phyloP scores from a whole-genome alignment of 1,140 invertebrate species.

The Aphelinus atriplicis region DNA sequence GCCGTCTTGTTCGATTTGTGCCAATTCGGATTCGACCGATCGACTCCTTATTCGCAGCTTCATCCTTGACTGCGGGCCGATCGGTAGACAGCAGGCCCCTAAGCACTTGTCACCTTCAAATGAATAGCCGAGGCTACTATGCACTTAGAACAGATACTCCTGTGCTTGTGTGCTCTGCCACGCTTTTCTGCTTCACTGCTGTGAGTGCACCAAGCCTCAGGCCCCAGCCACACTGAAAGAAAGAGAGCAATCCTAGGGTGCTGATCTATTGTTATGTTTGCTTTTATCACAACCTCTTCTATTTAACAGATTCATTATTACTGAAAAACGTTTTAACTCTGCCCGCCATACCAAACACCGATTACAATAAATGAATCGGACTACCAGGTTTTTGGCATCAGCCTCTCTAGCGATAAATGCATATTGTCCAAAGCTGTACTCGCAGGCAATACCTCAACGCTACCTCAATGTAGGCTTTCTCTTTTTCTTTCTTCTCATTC shows the following conservation, averaged over 20 bases:
- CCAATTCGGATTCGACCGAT: constrained; percentile 7
- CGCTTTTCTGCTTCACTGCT: constrained; percentile 8
- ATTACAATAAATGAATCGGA: constrained; percentile 55
- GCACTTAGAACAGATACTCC: constrained; percentile 4
- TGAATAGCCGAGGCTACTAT: constrained; percentile 16
- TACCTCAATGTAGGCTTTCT: constrained; percentile 51
- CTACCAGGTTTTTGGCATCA: constrained; percentile 49
- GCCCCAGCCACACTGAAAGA: constrained; percentile 4
- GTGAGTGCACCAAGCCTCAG: constrained; percentile 12
- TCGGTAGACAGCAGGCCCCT: background rate
- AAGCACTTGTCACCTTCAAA: constrained; percentile 11
- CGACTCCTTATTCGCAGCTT: constrained; percentile 8
- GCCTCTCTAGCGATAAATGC: constrained; percentile 47
- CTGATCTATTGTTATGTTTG: background rate
- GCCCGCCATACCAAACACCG: constrained; percentile 9
- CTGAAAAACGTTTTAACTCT: background rate
- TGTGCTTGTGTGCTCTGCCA: background rate
- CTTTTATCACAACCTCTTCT: too few relatives aligned
- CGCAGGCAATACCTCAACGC: constrained; percentile 43
- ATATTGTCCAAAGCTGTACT: constrained; percentile 47
- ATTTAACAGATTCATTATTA: too few relatives aligned
- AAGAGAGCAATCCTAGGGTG: constrained; percentile 11
- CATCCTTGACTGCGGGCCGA: constrained; percentile 7
- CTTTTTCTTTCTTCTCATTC: constrained; percentile 28
- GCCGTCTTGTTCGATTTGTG: background rate